Conservation (phyloP, 1,140 invertebrate genomes). For the Camponotus vicinus region DNA sequence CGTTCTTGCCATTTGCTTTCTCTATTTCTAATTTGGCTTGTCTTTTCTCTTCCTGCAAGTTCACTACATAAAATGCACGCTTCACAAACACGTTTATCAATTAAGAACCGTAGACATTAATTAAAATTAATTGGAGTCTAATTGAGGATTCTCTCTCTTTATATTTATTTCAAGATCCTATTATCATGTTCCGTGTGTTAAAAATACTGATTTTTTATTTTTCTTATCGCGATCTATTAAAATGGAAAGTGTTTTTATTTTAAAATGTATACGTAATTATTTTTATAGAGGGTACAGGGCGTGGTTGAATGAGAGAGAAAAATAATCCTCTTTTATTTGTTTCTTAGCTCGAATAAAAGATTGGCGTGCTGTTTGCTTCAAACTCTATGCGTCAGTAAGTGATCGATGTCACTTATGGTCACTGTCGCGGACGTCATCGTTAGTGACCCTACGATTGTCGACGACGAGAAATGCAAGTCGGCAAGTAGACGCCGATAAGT, state of each 20-base stretch:
- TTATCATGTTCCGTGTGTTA: background rate
- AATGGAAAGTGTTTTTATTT: background rate
- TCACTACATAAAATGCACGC: background rate
- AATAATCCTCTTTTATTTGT: background rate
- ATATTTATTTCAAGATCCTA: background rate
- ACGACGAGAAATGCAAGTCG: slow-evolving; percentile 21
- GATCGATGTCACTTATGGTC: slow-evolving; percentile 61
- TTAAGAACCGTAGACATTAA: slow-evolving; percentile 30
- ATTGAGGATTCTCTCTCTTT: background rate
- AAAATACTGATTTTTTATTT: slow-evolving; percentile 1
- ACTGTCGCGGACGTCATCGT: slow-evolving; percentile 69
- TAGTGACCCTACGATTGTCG: slow-evolving; percentile 42
- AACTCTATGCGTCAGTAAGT: slow-evolving; percentile 11
- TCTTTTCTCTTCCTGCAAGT: background rate
- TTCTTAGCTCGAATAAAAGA: slow-evolving; percentile 44
- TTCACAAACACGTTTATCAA: slow-evolving; percentile 24
- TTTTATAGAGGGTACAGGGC: background rate
- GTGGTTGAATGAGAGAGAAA: background rate
- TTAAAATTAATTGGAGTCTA: slow-evolving; percentile 38
- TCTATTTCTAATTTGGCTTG: background rate
- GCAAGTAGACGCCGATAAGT: slow-evolving; percentile 63
- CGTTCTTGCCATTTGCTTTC: background rate
- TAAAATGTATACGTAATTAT: background rate
- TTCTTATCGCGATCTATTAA: slow-evolving; percentile 6
- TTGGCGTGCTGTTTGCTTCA: slow-evolving; percentile 15